These are phyloP conservation scores for Lomographa bimaculata DNA, from an alignment of 2,888 invertebrate genomes.

Conservation along the genomic window DNA sequence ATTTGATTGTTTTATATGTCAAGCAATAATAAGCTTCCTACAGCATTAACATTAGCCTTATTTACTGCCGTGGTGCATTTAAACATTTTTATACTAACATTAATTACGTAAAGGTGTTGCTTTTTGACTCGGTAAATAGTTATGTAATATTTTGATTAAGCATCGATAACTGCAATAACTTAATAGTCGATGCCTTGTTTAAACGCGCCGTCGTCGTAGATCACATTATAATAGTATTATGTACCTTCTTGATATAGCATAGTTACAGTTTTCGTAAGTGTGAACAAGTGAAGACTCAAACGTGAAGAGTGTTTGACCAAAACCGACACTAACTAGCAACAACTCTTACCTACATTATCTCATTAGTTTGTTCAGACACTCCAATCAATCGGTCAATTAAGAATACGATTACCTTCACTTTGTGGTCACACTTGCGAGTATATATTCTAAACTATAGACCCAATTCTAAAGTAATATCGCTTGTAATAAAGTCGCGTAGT, in stretches of 20 bases:
- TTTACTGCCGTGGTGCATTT: too few species aligned
- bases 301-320: constrained; percentile 2
- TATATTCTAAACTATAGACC: constrained; percentile 33
- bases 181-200: too few species aligned
- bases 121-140: too few species aligned
- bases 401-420: constrained; percentile 1
- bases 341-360: neutral
- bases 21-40: too few species aligned
- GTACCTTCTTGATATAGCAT: constrained; percentile 12
- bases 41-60: too few species aligned
- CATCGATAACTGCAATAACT: too few species aligned
- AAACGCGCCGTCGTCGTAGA: neutral
- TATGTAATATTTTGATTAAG: too few species aligned
- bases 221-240: constrained; percentile 1
- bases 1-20: too few species aligned
- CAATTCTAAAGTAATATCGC: constrained; percentile 42
- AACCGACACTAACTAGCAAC: too few species aligned
- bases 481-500: constrained; percentile 34
- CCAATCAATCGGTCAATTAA: constrained; percentile 12
- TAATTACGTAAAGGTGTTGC: too few species aligned
- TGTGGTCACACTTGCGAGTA: constrained; percentile 11
- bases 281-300: too few species aligned
- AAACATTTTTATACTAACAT: constrained; percentile 21
- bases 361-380: neutral
- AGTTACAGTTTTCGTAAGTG: constrained; percentile 7